A percentile compares a stretch with the other conserved stretches of the same genome.
Evolutionary conservation across 1,140 invertebrate species (phyloP).

Genomic region (Andricus grossulariae): DNA sequence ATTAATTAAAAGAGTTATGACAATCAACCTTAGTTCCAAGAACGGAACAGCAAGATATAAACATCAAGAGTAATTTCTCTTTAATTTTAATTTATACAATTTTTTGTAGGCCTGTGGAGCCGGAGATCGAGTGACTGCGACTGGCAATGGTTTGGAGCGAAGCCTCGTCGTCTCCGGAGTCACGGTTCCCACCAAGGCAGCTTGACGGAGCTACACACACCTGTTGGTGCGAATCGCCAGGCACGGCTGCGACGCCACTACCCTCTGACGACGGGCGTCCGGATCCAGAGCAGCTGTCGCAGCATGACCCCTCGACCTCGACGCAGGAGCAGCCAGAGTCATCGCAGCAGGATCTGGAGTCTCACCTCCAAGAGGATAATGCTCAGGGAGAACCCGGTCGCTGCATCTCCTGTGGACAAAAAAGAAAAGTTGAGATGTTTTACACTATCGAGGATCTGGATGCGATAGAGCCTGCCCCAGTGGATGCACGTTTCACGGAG

Average conservation of each 20-base stretch:
- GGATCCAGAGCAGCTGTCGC: conserved; percentile 66
- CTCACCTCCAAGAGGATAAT: conserved; percentile 45
- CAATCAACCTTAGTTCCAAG: too few relatives aligned
- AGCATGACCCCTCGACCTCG: conserved; percentile 68
- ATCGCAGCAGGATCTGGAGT: conserved; percentile 40
- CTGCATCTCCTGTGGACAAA: conserved; percentile 64
- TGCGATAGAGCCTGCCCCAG: conserved; percentile 61
- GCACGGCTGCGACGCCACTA: conserved; percentile 73
- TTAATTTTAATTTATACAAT: not conserved
- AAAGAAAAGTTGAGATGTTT: conserved; percentile 63
- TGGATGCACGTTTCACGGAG: conserved; percentile 48
- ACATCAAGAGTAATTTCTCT: conserved; percentile 68
- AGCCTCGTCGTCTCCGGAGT: conserved; percentile 76
- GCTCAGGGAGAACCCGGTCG: conserved; percentile 45
- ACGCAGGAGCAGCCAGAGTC: conserved; percentile 64
- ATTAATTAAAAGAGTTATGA: too few relatives aligned
- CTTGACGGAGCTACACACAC: conserved; percentile 76
- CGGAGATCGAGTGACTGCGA: conserved; percentile 66
- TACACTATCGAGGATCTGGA: conserved; percentile 73
- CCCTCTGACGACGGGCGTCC: conserved; percentile 71
- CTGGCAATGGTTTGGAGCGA: conserved; percentile 70
- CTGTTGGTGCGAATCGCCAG: conserved; percentile 73
- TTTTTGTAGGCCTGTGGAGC: conserved; percentile 68
- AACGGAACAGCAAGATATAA: too few relatives aligned
- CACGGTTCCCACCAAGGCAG: conserved; percentile 75